A percentile compares a stretch with the other conserved stretches of the same genome.
phyloP scores from a whole-genome alignment of 2,113 vertebrate genomes.

The Triplophysa rosa region DNA sequence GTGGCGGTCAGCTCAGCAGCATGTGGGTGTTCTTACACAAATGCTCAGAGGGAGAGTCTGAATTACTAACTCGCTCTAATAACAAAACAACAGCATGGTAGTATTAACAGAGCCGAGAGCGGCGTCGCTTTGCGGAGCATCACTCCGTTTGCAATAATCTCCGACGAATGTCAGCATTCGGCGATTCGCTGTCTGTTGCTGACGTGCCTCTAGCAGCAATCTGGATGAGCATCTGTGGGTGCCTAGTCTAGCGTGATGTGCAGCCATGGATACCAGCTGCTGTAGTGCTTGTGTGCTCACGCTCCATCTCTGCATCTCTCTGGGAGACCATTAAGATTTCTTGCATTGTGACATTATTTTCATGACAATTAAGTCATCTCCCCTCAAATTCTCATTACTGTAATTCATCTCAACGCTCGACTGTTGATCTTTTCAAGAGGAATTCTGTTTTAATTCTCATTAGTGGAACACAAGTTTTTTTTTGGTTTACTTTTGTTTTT shows the following conservation, averaged over 20 bases:
- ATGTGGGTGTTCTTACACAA: conserved; percentile 43
- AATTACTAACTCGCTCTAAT: conserved; percentile 45
- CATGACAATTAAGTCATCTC: neutral
- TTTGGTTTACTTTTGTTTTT: too few relatives aligned
- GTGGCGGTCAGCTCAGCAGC: conserved; percentile 14
- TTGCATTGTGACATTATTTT: neutral
- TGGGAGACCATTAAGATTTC: neutral
- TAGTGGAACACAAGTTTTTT: too few relatives aligned
- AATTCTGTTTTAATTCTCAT: too few relatives aligned
- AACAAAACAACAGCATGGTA: conserved; percentile 58
- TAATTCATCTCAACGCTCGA: neutral
- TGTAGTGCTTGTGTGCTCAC: conserved; percentile 47
- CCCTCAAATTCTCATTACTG: neutral
- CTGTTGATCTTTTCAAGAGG: too few relatives aligned
- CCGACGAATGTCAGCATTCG: conserved; percentile 57
- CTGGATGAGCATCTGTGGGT: conserved; percentile 60
- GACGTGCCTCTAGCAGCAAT: conserved; percentile 58
- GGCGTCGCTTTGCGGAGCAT: conserved; percentile 48
- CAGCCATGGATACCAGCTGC: conserved; percentile 58
- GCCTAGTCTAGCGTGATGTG: conserved; percentile 60
- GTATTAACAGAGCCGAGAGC: conserved; percentile 56
- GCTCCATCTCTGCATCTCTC: conserved; percentile 12
- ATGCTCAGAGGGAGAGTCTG: conserved; percentile 41
- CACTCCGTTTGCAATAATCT: conserved; percentile 57
- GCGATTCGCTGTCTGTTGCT: conserved; percentile 53